A percentile compares a stretch with the other conserved stretches of the same genome.
Conservation (phyloP, 1,140 invertebrate genomes). For the Lithobius niger region DNA sequence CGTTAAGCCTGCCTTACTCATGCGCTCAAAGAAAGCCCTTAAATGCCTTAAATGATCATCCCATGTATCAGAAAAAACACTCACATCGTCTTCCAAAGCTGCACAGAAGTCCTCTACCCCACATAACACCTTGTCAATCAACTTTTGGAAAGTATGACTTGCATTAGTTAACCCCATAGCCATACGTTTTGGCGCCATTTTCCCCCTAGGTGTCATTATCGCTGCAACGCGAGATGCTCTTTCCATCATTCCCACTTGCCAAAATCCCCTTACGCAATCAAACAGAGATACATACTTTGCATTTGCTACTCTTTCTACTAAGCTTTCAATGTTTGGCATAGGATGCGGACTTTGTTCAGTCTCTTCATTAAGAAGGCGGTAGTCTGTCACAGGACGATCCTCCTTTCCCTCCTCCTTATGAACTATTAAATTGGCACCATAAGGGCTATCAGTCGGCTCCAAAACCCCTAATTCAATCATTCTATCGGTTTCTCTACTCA, state of each 20-base stretch:
- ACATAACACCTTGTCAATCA: constrained; percentile 22
- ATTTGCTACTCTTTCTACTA: background rate
- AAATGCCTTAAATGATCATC: constrained; percentile 20
- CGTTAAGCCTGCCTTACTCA: background rate
- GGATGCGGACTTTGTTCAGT: background rate
- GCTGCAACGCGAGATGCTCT: constrained; percentile 29
- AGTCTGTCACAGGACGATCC: no score
- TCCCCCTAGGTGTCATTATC: constrained; percentile 23
- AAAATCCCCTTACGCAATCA: constrained; percentile 19
- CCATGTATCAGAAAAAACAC: constrained; percentile 21
- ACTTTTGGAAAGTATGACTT: constrained; percentile 25
- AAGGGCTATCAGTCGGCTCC: no score
- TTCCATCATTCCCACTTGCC: constrained; percentile 29
- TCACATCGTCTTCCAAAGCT: constrained; percentile 28
- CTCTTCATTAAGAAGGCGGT: background rate
- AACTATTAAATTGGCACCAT: no score
- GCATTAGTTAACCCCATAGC: constrained; percentile 33
- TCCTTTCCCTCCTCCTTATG: no score
- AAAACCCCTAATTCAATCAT: no score
- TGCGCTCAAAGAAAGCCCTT: constrained; percentile 13
- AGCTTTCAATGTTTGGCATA: background rate
- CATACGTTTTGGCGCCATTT: constrained; percentile 28
- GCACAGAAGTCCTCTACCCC: background rate
- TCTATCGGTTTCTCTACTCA: no score
- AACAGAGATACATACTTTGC: background rate